A percentile compares a stretch with the other conserved stretches of the same genome.
These are phyloP conservation scores for Cyanocitta stelleri DNA, from an alignment of 2,113 vertebrate genomes.

Conservation along the genomic window DNA sequence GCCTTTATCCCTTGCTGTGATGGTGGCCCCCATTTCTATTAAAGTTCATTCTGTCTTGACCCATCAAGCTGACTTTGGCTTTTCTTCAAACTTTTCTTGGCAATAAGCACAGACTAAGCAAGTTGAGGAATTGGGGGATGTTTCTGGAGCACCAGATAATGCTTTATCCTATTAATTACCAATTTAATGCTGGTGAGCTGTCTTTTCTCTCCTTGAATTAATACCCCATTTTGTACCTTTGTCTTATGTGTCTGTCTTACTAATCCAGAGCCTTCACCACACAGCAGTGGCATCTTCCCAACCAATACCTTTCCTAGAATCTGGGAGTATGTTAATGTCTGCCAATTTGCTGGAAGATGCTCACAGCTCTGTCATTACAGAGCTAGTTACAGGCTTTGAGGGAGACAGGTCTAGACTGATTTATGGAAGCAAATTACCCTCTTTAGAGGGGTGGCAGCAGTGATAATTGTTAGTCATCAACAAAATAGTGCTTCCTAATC, in stretches of 20 bases:
- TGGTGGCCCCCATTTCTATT: neutral
- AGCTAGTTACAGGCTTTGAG: neutral
- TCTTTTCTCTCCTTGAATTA: constrained; percentile 13
- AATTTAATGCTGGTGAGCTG: neutral
- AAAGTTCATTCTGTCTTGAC: constrained; percentile 5
- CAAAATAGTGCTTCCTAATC: neutral
- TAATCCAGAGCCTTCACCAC: neutral
- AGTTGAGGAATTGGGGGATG: neutral
- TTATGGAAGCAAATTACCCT: neutral
- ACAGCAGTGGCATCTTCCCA: neutral
- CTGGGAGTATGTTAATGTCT: neutral
- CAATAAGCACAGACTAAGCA: neutral
- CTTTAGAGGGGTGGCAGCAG: neutral
- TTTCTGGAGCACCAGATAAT: constrained; percentile 19
- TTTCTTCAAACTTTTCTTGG: neutral
- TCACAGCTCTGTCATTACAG: neutral
- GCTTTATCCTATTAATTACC: neutral
- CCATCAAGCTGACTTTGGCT: neutral
- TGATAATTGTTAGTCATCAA: neutral
- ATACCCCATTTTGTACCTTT: neutral
- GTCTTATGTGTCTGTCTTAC: neutral
- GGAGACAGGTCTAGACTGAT: neutral
- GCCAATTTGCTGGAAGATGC: neutral
- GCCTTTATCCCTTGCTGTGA: neutral
- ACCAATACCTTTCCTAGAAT: neutral